These are phyloP conservation scores for Ophion costatus DNA, from an alignment of 2,888 invertebrate species.

Conservation along the genomic window DNA sequence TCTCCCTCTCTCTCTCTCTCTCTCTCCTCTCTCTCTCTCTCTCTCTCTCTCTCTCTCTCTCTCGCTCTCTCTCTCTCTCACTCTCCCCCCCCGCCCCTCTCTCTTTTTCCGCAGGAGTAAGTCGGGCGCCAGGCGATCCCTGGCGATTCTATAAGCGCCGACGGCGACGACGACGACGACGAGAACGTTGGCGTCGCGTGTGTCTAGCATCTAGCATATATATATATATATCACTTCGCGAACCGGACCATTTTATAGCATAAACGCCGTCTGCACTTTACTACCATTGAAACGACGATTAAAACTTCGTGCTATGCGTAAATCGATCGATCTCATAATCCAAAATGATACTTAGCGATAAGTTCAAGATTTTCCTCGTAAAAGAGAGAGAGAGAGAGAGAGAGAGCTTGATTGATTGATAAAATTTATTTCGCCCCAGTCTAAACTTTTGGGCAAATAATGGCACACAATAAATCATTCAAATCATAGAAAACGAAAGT, in stretches of 20 bases:
- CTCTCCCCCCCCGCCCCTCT: too few relatives aligned
- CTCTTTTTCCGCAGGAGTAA: constrained; percentile 41
- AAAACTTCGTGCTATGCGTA: constrained; percentile 45
- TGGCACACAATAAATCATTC: too few relatives aligned
- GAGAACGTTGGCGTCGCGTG: constrained; percentile 56
- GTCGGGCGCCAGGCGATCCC: constrained; percentile 56
- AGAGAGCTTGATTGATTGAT: background rate
- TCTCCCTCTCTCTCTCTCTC: too few relatives aligned
- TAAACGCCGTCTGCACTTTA: constrained; percentile 43
- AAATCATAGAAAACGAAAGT: too few relatives aligned
- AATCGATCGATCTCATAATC: constrained; percentile 38
- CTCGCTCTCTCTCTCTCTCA: too few relatives aligned
- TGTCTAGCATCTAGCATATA: constrained; percentile 33
- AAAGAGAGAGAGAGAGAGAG: background rate
- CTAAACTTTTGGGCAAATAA: too few relatives aligned
- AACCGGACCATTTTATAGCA: constrained; percentile 20
- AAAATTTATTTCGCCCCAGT: too few relatives aligned
- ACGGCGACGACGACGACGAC: constrained; percentile 52
- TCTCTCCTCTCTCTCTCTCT: too few relatives aligned
- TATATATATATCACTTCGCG: constrained; percentile 13
- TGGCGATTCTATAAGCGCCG: constrained; percentile 51
- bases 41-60: too few relatives aligned
- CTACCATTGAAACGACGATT: constrained; percentile 50
- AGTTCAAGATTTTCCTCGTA: constrained; percentile 1
- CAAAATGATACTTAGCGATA: constrained; percentile 25